These are phyloP conservation scores for Fringilla coelebs DNA, from an alignment of 2,797 vertebrate species.

Conservation along the genomic window DNA sequence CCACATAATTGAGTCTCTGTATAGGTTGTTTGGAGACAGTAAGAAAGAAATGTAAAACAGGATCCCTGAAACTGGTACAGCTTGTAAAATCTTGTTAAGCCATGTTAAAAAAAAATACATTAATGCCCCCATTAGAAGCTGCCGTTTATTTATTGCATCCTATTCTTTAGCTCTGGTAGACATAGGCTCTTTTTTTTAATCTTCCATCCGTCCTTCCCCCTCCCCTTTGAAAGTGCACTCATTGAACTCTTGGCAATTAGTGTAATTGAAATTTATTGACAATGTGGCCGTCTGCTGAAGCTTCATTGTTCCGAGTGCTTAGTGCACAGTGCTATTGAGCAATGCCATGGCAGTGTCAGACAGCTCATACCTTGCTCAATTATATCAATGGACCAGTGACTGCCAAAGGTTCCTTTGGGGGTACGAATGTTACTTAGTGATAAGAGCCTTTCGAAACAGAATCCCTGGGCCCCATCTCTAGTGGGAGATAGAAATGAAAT, in stretches of 20 bases:
- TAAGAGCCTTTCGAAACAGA: slow-evolving; percentile 90
- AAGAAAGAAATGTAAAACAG: slow-evolving; percentile 84
- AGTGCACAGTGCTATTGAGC: slow-evolving; percentile 82
- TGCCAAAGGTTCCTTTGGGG: slow-evolving; percentile 91
- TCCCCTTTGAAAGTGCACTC: slow-evolving; percentile 82
- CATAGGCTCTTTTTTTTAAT: slow-evolving; percentile 65
- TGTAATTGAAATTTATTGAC: slow-evolving; percentile 98
- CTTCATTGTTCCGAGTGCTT: slow-evolving; percentile 90
- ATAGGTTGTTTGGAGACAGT: slow-evolving; percentile 75
- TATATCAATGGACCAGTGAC: slow-evolving; percentile 94
- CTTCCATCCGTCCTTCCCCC: slow-evolving; percentile 64
- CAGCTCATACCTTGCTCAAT: slow-evolving; percentile 89
- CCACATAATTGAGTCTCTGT: slow-evolving; percentile 75
- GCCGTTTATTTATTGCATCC: slow-evolving; percentile 76
- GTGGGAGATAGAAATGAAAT: slow-evolving; percentile 85
- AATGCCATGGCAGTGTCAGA: slow-evolving; percentile 79
- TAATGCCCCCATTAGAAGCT: slow-evolving; percentile 76
- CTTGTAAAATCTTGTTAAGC: slow-evolving; percentile 82
- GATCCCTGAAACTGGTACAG: slow-evolving; percentile 73
- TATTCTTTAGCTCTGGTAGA: slow-evolving; percentile 73
- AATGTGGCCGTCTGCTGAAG: slow-evolving; percentile 82
- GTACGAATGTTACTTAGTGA: slow-evolving; percentile 95
- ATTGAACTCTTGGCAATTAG: slow-evolving; percentile 97
- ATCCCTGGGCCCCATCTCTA: slow-evolving; percentile 81
- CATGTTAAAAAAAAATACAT: slow-evolving; percentile 77